A percentile compares a stretch with the other conserved stretches of the same genome.
Conservation (phyloP, 2,888 invertebrate genomes). For the Salpingus planirostris region DNA sequence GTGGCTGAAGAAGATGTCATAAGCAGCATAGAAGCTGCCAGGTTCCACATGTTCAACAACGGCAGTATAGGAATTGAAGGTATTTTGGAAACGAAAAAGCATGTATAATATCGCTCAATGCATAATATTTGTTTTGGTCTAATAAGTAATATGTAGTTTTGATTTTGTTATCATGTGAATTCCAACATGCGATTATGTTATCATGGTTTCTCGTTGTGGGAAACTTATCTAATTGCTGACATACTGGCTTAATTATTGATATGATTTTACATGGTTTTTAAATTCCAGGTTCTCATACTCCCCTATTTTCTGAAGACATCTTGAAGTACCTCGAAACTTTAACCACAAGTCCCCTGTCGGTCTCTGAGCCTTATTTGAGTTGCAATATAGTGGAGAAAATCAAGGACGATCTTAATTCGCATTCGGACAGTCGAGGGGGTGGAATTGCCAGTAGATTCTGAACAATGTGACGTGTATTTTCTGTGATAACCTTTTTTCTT, state of each 20-base stretch:
- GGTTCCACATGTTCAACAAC: constrained; percentile 36
- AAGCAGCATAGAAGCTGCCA: constrained; percentile 44
- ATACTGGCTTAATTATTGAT: no score
- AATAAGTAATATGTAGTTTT: no score
- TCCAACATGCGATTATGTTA: no score
- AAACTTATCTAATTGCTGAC: no score
- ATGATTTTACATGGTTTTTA: no score
- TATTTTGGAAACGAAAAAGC: not conserved
- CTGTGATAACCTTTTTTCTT: no score
- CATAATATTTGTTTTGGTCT: no score
- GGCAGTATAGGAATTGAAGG: constrained; percentile 39
- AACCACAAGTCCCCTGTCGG: constrained; percentile 23
- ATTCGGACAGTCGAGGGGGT: constrained; percentile 65
- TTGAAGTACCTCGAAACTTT: constrained; percentile 29
- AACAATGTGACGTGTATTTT: no score
- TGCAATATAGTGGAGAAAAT: constrained; percentile 60
- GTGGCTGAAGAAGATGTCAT: constrained; percentile 42
- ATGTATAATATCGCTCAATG: constrained; percentile 25
- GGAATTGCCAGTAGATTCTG: constrained; percentile 58
- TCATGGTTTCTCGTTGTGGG: not conserved
- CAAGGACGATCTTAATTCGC: constrained; percentile 54
- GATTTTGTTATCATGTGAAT: no score
- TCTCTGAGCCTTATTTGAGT: constrained; percentile 47
- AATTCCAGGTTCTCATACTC: constrained; percentile 33
- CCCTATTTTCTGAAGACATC: constrained; percentile 32